These are phyloP conservation scores for Cryptops parisi DNA, from an alignment of 2,888 invertebrate species.

Conservation along the genomic window DNA sequence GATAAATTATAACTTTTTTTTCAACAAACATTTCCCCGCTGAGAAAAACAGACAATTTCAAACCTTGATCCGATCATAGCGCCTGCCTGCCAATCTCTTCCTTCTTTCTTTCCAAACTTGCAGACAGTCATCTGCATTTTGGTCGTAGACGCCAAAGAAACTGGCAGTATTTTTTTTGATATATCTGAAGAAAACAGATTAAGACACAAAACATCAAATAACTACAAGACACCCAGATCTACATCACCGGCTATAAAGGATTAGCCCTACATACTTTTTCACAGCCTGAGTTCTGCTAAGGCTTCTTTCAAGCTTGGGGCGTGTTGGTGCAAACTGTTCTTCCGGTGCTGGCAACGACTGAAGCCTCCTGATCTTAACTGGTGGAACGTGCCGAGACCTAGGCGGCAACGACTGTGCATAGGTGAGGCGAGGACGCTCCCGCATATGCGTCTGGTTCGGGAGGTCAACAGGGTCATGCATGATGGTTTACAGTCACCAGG, in stretches of 20 bases:
- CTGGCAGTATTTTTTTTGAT: slow-evolving; percentile 64
- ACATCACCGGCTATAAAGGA: background rate
- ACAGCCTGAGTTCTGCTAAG: slow-evolving; percentile 17
- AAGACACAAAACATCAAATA: too few relatives aligned
- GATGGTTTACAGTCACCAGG: background rate
- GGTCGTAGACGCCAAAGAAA: slow-evolving; percentile 61
- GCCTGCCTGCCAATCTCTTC: slow-evolving; percentile 59
- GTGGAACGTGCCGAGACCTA: background rate
- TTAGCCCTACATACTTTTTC: slow-evolving; percentile 18
- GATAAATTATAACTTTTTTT: background rate
- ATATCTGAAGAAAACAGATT: slow-evolving; percentile 36
- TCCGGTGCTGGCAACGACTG: slow-evolving; percentile 9
- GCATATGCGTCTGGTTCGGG: background rate
- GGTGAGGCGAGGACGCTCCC: slow-evolving; percentile 11
- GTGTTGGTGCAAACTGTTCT: too few relatives aligned
- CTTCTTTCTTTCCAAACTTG: slow-evolving; percentile 65
- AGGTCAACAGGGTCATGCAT: background rate
- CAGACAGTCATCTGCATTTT: slow-evolving; percentile 21
- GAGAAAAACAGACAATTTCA: too few relatives aligned
- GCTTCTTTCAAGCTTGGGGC: slow-evolving; percentile 7
- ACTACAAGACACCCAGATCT: too few relatives aligned
- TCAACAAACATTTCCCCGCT: too few relatives aligned
- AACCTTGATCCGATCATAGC: slow-evolving; percentile 40
- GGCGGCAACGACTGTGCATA: slow-evolving; percentile 13
- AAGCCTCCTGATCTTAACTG: background rate